phyloP scores from a whole-genome alignment of 2,797 vertebrate species.

The Tadarida brasiliensis region DNA sequence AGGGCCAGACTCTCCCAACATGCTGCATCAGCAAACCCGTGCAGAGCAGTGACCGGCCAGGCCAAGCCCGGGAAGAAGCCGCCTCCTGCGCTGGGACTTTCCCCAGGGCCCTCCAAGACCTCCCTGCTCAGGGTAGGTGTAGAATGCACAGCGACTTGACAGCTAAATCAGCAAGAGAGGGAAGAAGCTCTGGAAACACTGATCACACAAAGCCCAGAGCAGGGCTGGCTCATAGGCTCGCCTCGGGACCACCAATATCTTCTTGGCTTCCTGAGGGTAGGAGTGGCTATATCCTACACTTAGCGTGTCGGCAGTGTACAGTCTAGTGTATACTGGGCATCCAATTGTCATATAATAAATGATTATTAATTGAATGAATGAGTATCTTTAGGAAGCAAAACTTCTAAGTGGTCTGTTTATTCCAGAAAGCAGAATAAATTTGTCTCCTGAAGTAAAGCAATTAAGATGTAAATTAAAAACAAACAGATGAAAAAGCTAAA shows the following conservation, averaged over 20 bases:
- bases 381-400: background rate
- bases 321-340: no score
- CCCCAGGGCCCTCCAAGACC: background rate
- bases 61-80: conserved; percentile 33
- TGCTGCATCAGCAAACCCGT: background rate
- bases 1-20: conserved; percentile 62
- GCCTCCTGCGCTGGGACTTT: background rate
- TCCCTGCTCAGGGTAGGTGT: background rate
- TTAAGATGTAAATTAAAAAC: background rate
- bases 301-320: no score
- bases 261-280: background rate
- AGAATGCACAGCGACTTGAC: background rate
- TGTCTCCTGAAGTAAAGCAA: background rate
- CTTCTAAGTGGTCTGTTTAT: background rate
- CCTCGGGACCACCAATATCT: background rate
- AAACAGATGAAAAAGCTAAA: background rate
- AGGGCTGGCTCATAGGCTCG: background rate
- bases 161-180: background rate
- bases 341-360: background rate
- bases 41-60: conserved; percentile 53
- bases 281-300: no score
- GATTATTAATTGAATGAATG: background rate
- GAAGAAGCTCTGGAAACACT: background rate
- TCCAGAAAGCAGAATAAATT: background rate
- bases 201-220: background rate